Evolutionary conservation across 2,888 invertebrate genomes (phyloP).

Genomic region (Harpalus rufipes): DNA sequence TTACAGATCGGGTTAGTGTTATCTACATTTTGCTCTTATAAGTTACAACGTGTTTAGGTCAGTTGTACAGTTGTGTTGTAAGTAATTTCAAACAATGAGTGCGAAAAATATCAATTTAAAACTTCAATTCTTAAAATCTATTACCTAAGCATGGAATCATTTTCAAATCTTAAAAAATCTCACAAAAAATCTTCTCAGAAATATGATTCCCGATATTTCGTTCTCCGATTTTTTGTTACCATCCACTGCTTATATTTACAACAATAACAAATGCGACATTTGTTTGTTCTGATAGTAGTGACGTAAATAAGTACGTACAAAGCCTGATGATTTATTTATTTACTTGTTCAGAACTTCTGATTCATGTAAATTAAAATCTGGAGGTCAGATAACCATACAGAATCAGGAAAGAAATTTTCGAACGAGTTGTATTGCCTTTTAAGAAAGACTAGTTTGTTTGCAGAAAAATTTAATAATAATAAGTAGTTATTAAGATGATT

Average conservation of each 20-base stretch:
- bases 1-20: too few relatives aligned
- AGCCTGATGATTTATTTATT: background rate
- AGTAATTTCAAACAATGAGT: too few relatives aligned
- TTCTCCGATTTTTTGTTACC: background rate
- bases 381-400: background rate
- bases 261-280: background rate
- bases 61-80: too few relatives aligned
- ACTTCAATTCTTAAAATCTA: too few relatives aligned
- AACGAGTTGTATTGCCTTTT: background rate
- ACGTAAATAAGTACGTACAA: background rate
- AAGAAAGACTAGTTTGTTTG: background rate
- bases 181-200: background rate
- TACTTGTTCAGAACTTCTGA: background rate
- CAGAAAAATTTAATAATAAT: background rate
- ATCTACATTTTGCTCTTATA: too few relatives aligned
- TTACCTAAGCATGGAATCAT: too few relatives aligned
- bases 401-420: slow-evolving; percentile 2
- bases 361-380: background rate
- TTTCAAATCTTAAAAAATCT: background rate
- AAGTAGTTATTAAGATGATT: too few relatives aligned
- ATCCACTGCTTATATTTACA: background rate
- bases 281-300: background rate
- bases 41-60: too few relatives aligned
- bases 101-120: too few relatives aligned
- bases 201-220: background rate